Percentiles rank a stretch among this genome's conserved stretches.
These are phyloP conservation scores for Salvelinus sp. DNA, from an alignment of 2,113 vertebrate species.

Conservation along the genomic window DNA sequence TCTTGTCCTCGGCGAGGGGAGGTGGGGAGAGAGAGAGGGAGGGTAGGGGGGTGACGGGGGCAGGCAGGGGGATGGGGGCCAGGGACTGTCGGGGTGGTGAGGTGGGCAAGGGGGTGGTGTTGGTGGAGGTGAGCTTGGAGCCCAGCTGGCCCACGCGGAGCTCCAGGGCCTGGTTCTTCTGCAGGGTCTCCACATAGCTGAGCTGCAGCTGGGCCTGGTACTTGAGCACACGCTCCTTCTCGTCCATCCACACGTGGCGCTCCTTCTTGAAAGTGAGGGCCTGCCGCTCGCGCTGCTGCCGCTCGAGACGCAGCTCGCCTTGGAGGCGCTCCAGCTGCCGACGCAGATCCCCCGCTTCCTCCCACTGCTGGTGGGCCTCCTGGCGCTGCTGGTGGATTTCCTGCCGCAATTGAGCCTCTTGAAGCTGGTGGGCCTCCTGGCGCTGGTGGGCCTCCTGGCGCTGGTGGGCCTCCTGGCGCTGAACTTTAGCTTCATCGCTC, in stretches of 20 bases:
- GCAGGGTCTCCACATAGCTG: conserved; percentile 90
- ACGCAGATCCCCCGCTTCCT: conserved; percentile 74
- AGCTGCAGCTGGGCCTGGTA: conserved; percentile 90
- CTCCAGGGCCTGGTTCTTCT: conserved; percentile 88
- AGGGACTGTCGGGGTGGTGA: background rate
- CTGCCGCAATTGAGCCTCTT: conserved; percentile 44
- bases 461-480: conserved; percentile 33
- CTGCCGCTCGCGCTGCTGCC: conserved; percentile 83
- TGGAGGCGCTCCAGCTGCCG: conserved; percentile 83
- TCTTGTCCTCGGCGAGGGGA: conserved; percentile 77
- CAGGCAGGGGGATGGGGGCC: conserved; percentile 58
- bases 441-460: conserved; percentile 8
- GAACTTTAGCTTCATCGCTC: conserved; percentile 85
- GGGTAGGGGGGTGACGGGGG: conserved; percentile 54
- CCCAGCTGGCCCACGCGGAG: conserved; percentile 76
- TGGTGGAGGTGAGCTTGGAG: conserved; percentile 51
- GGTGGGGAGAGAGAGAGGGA: conserved; percentile 51
- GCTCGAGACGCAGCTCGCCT: conserved; percentile 78
- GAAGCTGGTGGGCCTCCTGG: conserved; percentile 8
- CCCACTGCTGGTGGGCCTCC: conserved; percentile 11
- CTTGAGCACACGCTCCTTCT: conserved; percentile 88
- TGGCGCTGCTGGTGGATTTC: conserved; percentile 2
- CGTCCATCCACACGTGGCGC: conserved; percentile 84
- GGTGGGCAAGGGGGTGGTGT: conserved; percentile 13
- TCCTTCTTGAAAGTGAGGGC: conserved; percentile 83